Base-by-base conservation (phyloP, 2,797 vertebrate species). In the Pachyuromys duprasi region DNA sequence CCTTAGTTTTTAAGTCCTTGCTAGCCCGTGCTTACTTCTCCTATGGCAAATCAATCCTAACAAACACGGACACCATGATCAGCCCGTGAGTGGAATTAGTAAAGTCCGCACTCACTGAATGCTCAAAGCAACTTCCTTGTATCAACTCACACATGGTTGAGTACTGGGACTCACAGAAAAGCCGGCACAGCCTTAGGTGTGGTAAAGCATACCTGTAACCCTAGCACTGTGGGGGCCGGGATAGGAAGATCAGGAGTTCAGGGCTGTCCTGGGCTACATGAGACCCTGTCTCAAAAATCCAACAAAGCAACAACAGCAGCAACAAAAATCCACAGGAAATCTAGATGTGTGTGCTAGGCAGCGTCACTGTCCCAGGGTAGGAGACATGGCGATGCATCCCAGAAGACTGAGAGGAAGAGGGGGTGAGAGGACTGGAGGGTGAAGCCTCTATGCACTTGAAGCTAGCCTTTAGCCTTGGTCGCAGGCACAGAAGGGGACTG, bases 21-120 rank as follows among this genome's bases (percentile, higher is more conserved):
- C 36, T 8, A 36, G 69, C n/a, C 62, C 26, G 9, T 28, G 80
- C 84, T 83, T 72, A n/a, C 67, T 94, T 84, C 60, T 94, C 49
- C 15, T 14, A 45, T 22, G 53, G 60, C 60, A 86, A 75, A 53
- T 62, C 62, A 13, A 69, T 78, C 13, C 1, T n/a, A 74, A 69
- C 33, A 69, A 49, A 84, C 78, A 78, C 62, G 49, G 89, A 15
- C 24, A 75, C 72, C 39, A 28, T 12, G 33, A 31, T 70, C 67
- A n/a, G 1, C 6, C 31, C 12, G 60, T 0, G 4, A 57, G 20
- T 0, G 39, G 55, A 81, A 53, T 49, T 33, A 45, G 55, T 3
- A 28, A 45, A 39, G 26, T 8, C 39, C 36, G 60, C 14, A 13
- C 60, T 55, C 33, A 15, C 0, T 60, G 79, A 70, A 4, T 69